These are phyloP conservation scores for Apocrypta bakeri DNA, from an alignment of 1,140 invertebrate genomes.

Conservation along the genomic window DNA sequence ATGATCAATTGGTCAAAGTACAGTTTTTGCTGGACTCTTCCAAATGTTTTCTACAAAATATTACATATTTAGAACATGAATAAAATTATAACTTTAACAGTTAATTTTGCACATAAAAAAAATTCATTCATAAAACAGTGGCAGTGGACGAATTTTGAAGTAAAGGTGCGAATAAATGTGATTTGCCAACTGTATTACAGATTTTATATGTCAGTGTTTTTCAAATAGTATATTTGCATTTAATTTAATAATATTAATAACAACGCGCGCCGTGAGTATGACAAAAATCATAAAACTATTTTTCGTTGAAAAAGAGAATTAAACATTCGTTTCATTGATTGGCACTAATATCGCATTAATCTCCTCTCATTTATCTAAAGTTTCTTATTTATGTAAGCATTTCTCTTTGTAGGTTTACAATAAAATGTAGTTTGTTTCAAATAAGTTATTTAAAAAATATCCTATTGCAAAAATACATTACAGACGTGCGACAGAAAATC, in stretches of 20 bases:
- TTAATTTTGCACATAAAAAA: not conserved
- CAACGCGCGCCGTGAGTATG: not conserved
- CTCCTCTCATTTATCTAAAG: not conserved
- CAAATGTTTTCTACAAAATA: not conserved
- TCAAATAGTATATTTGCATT: not conserved
- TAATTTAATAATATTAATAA: not conserved
- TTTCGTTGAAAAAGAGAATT: slow-evolving; percentile 2
- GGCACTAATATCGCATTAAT: slow-evolving; percentile 37
- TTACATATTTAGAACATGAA: not conserved
- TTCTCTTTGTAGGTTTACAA: slow-evolving; percentile 16
- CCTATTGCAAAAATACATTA: slow-evolving; percentile 40
- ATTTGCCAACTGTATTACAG: slow-evolving; percentile 2
- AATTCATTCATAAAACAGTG: slow-evolving; percentile 20
- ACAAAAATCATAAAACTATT: slow-evolving; percentile 25
- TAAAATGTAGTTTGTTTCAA: slow-evolving; percentile 30
- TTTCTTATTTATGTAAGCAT: not conserved
- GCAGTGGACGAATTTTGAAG: slow-evolving; percentile 46
- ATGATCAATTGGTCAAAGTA: not conserved
- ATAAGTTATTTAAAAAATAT: slow-evolving; percentile 32
- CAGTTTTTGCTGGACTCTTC: not conserved
- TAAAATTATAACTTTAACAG: not conserved
- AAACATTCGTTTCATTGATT: slow-evolving; percentile 13
- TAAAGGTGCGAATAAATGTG: slow-evolving; percentile 11
- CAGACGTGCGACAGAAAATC: not conserved
- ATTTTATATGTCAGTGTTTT: not conserved